These are phyloP conservation scores for Amphibalanus amphitrite DNA, from an alignment of 1,140 invertebrate genomes.

Conservation along the genomic window DNA sequence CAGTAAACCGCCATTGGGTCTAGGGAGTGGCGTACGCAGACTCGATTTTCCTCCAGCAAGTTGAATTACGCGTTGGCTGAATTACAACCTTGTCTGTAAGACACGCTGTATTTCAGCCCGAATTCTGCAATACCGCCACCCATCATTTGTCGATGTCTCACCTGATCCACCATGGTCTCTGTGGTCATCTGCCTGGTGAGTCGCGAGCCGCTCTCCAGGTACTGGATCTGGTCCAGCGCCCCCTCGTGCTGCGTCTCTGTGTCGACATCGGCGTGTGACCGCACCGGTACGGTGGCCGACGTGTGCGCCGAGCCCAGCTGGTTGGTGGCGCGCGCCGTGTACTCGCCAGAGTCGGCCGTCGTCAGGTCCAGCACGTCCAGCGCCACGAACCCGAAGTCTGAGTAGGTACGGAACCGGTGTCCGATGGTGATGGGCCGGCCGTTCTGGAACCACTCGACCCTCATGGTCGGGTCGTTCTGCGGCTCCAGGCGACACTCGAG, in stretches of 20 bases:
- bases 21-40: too few species aligned
- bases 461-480: slow-evolving; percentile 85
- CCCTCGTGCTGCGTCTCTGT: slow-evolving; percentile 89
- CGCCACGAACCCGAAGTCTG: slow-evolving; percentile 84
- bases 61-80: too few species aligned
- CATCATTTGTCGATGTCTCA: too few species aligned
- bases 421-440: slow-evolving; percentile 47
- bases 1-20: too few species aligned
- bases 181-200: slow-evolving; percentile 42
- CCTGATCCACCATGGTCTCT: slow-evolving; percentile 24
- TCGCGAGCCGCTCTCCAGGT: slow-evolving; percentile 70
- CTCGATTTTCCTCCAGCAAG: too few species aligned
- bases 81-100: too few species aligned
- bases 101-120: too few species aligned
- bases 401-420: slow-evolving; percentile 82
- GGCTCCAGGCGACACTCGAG: slow-evolving; percentile 82
- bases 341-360: slow-evolving; percentile 78
- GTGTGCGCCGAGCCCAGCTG: slow-evolving; percentile 80
- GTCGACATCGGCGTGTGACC: slow-evolving; percentile 63
- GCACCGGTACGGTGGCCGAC: slow-evolving; percentile 63
- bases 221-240: slow-evolving; percentile 82
- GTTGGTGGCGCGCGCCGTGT: slow-evolving; percentile 81
- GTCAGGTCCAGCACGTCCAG: slow-evolving; percentile 75
- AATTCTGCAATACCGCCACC: too few species aligned
- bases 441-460: slow-evolving; percentile 93